Evolutionary conservation across 2,888 invertebrate species (phyloP).

Genomic region (Nephrotoma appendiculata): DNA sequence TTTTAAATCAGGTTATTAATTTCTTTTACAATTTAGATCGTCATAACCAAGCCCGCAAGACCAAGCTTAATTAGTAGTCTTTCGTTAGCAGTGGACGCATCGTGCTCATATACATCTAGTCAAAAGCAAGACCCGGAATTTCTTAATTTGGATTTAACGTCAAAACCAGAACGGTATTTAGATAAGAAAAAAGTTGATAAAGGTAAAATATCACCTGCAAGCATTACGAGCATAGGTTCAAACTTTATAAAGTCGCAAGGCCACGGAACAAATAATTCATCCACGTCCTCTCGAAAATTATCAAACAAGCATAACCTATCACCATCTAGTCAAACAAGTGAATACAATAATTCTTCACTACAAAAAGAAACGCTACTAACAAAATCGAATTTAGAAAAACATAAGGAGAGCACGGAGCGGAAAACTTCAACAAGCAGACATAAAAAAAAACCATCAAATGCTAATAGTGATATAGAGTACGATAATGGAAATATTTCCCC

Average conservation of each 20-base stretch:
- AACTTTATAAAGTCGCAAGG: neutral
- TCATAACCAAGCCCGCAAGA: constrained; percentile 10
- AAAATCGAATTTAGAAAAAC: constrained; percentile 35
- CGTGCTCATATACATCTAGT: constrained; percentile 13
- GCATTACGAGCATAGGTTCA: neutral
- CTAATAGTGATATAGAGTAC: constrained; percentile 35
- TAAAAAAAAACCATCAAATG: constrained; percentile 13
- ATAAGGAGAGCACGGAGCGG: constrained; percentile 14
- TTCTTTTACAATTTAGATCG: constrained; percentile 8
- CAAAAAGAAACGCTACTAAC: constrained; percentile 17
- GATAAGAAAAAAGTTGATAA: constrained; percentile 17
- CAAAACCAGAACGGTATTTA: constrained; percentile 16
- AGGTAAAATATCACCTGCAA: constrained; percentile 10
- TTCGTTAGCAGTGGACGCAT: constrained; percentile 10
- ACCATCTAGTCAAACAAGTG: constrained; percentile 9
- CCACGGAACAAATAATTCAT: neutral
- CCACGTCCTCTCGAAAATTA: neutral
- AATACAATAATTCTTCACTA: neutral
- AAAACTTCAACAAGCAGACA: constrained; percentile 11
- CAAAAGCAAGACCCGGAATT: constrained; percentile 16
- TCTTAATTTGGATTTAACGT: constrained; percentile 15
- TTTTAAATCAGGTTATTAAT: neutral
- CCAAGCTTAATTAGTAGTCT: constrained; percentile 14
- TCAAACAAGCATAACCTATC: constrained; percentile 2
- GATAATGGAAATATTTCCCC: constrained; percentile 47